Percentiles rank a stretch among this genome's conserved stretches.
phyloP scores from a whole-genome alignment of 1,140 invertebrate species.

The Phymastichus coffea region DNA sequence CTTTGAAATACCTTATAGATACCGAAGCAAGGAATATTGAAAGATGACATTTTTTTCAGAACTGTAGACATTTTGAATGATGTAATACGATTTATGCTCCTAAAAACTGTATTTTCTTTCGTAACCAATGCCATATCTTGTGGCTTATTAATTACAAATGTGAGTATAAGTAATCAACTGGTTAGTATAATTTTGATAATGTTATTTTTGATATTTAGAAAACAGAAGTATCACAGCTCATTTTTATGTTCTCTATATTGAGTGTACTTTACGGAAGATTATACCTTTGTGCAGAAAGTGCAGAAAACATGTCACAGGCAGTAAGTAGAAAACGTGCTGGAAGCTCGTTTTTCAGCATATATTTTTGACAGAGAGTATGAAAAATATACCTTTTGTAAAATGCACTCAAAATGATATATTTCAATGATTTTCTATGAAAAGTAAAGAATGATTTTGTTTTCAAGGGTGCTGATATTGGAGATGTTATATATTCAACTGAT shows the following conservation, averaged over 20 bases:
- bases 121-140: background rate
- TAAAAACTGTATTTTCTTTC: background rate
- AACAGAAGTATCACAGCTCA: background rate
- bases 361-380: no score
- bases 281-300: background rate
- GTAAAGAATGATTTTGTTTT: no score
- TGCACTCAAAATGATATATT: no score
- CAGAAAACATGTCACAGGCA: background rate
- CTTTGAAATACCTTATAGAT: no score
- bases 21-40: no score
- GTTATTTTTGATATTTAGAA: background rate
- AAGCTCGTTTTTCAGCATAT: background rate
- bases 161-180: no score
- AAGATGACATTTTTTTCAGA: no score
- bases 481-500: background rate
- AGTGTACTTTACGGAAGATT: background rate
- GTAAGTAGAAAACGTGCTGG: no score
- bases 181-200: no score
- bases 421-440: no score
- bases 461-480: background rate
- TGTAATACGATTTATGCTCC: background rate
- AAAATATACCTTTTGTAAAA: no score
- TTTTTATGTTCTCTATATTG: background rate
- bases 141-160: background rate
- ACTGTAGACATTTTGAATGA: background rate